phyloP scores from a whole-genome alignment of 2,113 vertebrate species.

The Panurus biarmicus region DNA sequence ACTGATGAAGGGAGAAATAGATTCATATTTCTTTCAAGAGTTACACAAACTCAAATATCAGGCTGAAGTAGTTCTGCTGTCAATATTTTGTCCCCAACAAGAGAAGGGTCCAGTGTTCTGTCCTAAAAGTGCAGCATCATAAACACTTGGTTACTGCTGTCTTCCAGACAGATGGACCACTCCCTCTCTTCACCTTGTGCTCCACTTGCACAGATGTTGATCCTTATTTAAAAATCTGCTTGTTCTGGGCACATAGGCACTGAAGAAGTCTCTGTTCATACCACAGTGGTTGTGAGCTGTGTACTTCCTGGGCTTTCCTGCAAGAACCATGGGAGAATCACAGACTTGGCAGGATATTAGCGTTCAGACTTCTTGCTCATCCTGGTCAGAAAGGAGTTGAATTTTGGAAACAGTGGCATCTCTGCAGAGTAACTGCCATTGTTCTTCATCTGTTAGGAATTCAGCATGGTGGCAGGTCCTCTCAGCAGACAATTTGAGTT shows the following conservation, averaged over 20 bases:
- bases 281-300: not conserved
- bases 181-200: not conserved
- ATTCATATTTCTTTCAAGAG: not conserved
- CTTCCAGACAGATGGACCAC: not conserved
- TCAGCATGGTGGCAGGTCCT: not conserved
- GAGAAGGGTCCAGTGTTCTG: not conserved
- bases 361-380: not conserved
- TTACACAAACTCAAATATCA: not conserved
- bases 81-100: not conserved
- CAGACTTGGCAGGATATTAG: not conserved
- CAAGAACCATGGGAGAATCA: not conserved
- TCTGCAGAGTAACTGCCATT: conserved; percentile 19
- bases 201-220: not conserved
- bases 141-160: not conserved
- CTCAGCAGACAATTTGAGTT: conserved; percentile 31
- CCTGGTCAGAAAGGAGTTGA: not conserved
- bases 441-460: conserved; percentile 45
- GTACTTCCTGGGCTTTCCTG: not conserved
- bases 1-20: not conserved
- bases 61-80: not conserved
- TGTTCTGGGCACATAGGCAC: not conserved
- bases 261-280: not conserved
- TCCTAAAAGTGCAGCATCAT: not conserved
- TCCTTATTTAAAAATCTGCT: not conserved
- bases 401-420: conserved; percentile 16